Percentiles rank a stretch among this genome's conserved stretches.
These are phyloP conservation scores for Drosophila yakuba DNA, from an alignment of 1,140 invertebrate species.

Conservation along the genomic window DNA sequence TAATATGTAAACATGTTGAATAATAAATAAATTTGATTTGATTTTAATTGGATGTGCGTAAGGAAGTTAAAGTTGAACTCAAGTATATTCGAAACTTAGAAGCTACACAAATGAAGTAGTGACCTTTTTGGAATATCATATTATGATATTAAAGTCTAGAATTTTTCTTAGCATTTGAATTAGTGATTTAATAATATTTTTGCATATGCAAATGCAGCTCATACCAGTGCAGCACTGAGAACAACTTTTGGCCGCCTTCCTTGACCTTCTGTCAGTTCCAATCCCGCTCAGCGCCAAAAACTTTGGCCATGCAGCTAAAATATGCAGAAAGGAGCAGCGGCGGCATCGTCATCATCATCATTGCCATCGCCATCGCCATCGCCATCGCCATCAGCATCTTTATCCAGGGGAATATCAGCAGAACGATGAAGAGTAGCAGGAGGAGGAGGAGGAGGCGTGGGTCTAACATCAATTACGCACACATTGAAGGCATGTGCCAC, in stretches of 20 bases:
- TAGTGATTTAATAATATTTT: not conserved
- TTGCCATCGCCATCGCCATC: constrained; percentile 3
- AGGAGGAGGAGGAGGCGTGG: not conserved
- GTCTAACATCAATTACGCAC: constrained; percentile 59
- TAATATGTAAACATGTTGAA: no score
- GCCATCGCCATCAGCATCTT: constrained; percentile 3
- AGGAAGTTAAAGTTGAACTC: not conserved
- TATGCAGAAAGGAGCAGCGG: constrained; percentile 58
- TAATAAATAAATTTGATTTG: no score
- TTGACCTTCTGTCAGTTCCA: constrained; percentile 38
- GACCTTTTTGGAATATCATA: no score
- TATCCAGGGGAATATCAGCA: no score
- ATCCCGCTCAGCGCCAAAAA: constrained; percentile 28
- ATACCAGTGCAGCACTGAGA: not conserved
- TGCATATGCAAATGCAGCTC: not conserved
- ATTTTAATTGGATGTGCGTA: no score
- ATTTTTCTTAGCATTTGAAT: no score
- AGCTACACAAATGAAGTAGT: not conserved
- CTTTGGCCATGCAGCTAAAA: constrained; percentile 54
- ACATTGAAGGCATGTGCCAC: constrained; percentile 49
- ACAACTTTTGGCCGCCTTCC: constrained; percentile 6
- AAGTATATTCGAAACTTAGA: not conserved
- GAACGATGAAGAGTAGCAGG: not conserved
- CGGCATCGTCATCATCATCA: constrained; percentile 6
- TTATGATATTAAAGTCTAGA: no score